These are phyloP conservation scores for Sepioteuthis lessoniana DNA, from an alignment of 2,888 invertebrate genomes.

Conservation along the genomic window DNA sequence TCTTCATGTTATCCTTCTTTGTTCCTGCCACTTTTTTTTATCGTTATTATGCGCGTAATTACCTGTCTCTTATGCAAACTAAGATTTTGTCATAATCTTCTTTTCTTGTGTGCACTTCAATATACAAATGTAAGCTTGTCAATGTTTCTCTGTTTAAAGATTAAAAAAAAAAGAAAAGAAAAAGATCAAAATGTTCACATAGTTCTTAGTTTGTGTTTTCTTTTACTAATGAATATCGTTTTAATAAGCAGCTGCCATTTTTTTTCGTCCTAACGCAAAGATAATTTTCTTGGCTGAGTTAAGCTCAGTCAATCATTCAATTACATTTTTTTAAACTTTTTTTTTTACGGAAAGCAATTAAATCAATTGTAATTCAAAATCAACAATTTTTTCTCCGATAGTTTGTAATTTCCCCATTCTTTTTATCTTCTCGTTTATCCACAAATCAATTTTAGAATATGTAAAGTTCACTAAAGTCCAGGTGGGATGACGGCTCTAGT, in stretches of 20 bases:
- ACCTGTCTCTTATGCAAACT: background rate
- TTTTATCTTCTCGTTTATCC: no score
- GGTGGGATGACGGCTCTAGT: no score
- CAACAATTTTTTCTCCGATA: background rate
- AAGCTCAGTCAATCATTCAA: background rate
- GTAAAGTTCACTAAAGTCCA: no score
- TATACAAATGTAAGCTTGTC: conserved; percentile 21
- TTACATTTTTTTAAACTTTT: background rate
- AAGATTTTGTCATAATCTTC: background rate
- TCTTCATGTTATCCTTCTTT: background rate
- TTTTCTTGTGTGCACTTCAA: background rate
- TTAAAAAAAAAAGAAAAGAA: background rate
- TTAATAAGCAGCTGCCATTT: background rate
- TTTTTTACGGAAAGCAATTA: background rate
- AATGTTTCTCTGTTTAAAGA: background rate
- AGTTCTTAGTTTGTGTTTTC: background rate
- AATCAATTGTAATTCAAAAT: conserved; percentile 5
- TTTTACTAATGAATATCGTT: background rate
- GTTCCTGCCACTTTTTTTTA: no score
- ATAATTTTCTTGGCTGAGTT: conserved; percentile 2
- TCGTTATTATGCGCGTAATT: background rate
- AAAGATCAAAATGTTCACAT: background rate
- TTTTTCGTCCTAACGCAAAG: background rate
- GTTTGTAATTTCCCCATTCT: no score
- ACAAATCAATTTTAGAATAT: no score